Percentiles rank a stretch among this genome's conserved stretches.
phyloP scores from a whole-genome alignment of 2,888 invertebrate species.

The Zygogramma bicolorata region DNA sequence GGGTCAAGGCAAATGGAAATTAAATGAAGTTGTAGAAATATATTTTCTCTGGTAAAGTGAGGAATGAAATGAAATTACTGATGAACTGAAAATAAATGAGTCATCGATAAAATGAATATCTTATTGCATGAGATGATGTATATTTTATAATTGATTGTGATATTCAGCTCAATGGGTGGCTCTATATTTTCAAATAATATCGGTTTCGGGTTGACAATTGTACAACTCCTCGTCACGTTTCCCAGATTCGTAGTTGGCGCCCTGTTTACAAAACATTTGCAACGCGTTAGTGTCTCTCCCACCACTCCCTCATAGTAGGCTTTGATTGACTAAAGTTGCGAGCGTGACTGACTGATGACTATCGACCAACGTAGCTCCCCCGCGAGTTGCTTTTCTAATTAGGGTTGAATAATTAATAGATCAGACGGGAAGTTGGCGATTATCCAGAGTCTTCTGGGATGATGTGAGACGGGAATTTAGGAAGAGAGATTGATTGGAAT shows the following conservation, averaged over 20 bases:
- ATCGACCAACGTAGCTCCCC: constrained; percentile 43
- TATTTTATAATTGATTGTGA: too few species aligned
- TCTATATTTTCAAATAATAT: too few species aligned
- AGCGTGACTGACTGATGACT: constrained; percentile 58
- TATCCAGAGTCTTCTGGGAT: constrained; percentile 7
- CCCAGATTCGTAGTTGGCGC: constrained; percentile 65
- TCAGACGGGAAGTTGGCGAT: not conserved
- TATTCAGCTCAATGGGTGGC: too few species aligned
- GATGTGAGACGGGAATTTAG: not conserved
- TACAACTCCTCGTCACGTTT: constrained; percentile 66
- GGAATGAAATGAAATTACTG: too few species aligned
- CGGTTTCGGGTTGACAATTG: constrained; percentile 64
- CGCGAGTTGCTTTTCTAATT: constrained; percentile 57
- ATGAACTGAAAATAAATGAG: too few species aligned
- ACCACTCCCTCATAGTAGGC: not conserved
- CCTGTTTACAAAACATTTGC: constrained; percentile 66
- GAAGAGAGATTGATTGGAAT: not conserved
- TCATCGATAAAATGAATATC: too few species aligned
- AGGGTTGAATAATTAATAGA: constrained; percentile 39
- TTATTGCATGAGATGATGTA: too few species aligned
- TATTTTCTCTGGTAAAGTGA: too few species aligned
- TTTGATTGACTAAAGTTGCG: constrained; percentile 43
- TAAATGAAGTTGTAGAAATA: too few species aligned
- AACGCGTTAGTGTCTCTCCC: constrained; percentile 51
- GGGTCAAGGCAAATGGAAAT: too few species aligned